These are phyloP conservation scores for Phodopus roborovskii DNA, from an alignment of 2,113 vertebrate species.

Conservation along the genomic window DNA sequence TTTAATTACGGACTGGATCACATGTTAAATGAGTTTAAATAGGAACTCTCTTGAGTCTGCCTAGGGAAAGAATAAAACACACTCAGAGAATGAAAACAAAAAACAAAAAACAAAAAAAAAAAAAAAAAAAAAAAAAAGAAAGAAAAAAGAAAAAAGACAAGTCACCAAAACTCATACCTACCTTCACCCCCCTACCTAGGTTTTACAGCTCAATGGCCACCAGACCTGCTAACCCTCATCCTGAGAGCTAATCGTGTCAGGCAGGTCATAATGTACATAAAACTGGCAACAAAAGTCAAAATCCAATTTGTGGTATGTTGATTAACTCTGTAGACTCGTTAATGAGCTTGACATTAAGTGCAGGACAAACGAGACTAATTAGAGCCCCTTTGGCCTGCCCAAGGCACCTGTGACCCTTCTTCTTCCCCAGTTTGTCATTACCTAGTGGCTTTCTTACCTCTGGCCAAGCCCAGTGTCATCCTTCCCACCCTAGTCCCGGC, in stretches of 20 bases:
- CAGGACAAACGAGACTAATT: conserved; percentile 84
- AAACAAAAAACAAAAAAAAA: no score
- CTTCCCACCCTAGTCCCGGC: not conserved
- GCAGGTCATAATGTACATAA: conserved; percentile 57
- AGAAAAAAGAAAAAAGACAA: not conserved
- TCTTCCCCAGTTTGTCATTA: conserved; percentile 9
- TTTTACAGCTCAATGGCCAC: not conserved
- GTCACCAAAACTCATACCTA: not conserved
- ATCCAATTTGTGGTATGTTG: conserved; percentile 82
- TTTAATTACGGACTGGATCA: conserved; percentile 71
- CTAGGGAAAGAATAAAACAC: conserved; percentile 54
- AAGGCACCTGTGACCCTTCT: conserved; percentile 78
- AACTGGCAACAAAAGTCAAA: conserved; percentile 74
- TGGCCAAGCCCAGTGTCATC: not conserved
- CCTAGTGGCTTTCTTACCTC: conserved; percentile 55
- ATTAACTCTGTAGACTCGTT: conserved; percentile 83
- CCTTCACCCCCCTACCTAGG: not conserved
- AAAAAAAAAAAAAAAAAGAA: no score
- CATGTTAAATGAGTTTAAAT: conserved; percentile 73
- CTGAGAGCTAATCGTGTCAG: not conserved
- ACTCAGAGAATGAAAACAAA: not conserved
- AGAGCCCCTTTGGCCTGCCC: conserved; percentile 73
- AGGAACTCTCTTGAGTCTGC: conserved; percentile 53
- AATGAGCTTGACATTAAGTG: conserved; percentile 85
- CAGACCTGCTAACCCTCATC: not conserved